Evolutionary conservation across 53 echinoderm and acorn worm species (phyloP).

Genomic region (Paracentrotus lividus): DNA sequence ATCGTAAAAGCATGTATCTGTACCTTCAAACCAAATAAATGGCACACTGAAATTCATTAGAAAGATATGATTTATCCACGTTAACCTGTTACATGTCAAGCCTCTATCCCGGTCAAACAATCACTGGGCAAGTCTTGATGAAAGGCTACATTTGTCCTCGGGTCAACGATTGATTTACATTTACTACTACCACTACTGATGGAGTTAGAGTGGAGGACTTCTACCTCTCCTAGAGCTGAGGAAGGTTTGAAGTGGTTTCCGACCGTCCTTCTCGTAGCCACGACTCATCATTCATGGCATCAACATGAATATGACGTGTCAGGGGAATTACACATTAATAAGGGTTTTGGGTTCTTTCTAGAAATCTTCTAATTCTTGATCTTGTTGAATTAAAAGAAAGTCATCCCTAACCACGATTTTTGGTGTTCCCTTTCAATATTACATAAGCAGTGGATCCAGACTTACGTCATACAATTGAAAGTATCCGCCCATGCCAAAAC

Average conservation of each 20-base stretch:
- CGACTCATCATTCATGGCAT: neutral
- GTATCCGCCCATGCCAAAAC: too few relatives aligned
- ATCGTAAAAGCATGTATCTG: too few relatives aligned
- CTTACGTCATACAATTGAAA: too few relatives aligned
- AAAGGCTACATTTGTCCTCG: neutral
- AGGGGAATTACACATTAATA: neutral
- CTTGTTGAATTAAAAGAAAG: too few relatives aligned
- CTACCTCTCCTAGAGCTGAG: neutral
- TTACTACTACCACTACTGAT: conserved; percentile 13
- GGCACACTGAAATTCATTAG: neutral
- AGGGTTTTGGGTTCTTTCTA: too few relatives aligned
- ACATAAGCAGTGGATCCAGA: too few relatives aligned
- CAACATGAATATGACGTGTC: conserved; percentile 13
- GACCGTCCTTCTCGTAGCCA: neutral
- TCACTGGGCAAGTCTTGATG: neutral
- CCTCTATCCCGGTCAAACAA: neutral
- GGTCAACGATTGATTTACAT: conserved; percentile 52
- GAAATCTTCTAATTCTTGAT: too few relatives aligned
- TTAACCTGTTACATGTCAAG: neutral
- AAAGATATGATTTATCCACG: neutral
- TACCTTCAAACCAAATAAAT: neutral
- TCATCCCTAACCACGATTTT: too few relatives aligned
- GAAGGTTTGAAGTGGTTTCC: conserved; percentile 5
- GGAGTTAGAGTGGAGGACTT: conserved; percentile 12
- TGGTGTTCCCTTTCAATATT: too few relatives aligned